Conservation (phyloP, 2,113 vertebrate species). For the Epinephelus moara region DNA sequence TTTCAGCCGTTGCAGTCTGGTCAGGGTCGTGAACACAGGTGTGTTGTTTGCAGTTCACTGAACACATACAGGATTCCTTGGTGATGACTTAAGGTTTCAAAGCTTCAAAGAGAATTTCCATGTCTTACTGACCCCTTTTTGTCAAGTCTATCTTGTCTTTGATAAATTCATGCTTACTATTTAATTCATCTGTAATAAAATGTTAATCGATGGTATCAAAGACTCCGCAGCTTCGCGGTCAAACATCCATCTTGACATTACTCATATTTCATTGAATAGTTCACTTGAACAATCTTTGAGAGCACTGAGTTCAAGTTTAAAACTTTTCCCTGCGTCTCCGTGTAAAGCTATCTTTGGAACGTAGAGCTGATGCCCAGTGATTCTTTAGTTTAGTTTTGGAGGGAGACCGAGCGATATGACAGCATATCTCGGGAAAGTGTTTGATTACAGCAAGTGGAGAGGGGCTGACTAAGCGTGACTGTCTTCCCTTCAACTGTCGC, state of each 20-base stretch:
- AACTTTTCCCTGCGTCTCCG: slow-evolving; percentile 13
- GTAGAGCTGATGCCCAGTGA: not conserved
- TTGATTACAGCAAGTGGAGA: slow-evolving; percentile 59
- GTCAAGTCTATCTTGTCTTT: slow-evolving; percentile 7
- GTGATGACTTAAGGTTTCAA: not conserved
- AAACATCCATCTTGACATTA: slow-evolving; percentile 9
- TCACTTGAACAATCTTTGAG: slow-evolving; percentile 16
- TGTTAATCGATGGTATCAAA: slow-evolving; percentile 29
- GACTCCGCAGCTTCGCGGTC: slow-evolving; percentile 1
- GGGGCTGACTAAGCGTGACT: slow-evolving; percentile 57
- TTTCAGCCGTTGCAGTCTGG: not conserved
- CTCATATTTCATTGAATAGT: slow-evolving; percentile 23
- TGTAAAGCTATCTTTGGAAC: slow-evolving; percentile 17
- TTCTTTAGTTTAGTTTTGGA: slow-evolving; percentile 32
- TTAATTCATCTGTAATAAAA: slow-evolving; percentile 44
- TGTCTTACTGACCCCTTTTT: not conserved
- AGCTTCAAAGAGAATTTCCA: not conserved
- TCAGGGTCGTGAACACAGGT: not conserved
- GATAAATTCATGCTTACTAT: slow-evolving; percentile 13
- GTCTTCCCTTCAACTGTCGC: slow-evolving; percentile 51
- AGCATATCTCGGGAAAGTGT: slow-evolving; percentile 63
- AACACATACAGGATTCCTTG: not conserved
- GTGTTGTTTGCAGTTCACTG: not conserved
- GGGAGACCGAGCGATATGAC: slow-evolving; percentile 45
- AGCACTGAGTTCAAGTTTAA: not conserved